Evolutionary conservation across 2,888 invertebrate species (phyloP), one percentile per base, ranked within the genome.

Genomic region (Stenurella melanura): DNA sequence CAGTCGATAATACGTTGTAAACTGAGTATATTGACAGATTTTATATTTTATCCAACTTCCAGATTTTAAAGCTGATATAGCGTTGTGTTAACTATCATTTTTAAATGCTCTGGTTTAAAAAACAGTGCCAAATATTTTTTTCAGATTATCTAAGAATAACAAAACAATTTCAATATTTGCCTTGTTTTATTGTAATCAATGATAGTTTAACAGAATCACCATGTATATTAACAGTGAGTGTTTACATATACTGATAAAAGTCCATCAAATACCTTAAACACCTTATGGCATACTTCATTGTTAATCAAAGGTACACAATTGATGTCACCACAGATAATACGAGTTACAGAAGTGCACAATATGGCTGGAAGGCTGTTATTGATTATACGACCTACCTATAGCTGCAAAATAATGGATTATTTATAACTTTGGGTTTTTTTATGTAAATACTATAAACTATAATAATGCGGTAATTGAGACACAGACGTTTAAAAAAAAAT

Each of bases 281-380:
- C 72, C 72, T 61, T 72, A 72, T 72, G 72, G 72, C 26, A 30
- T 50, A 72, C 72, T 72, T 63, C 72, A 72, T 10, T 26, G 63
- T 19, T 72, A 72, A 72, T 72, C 72, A 63, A 72, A 72, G 63
- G 54, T 72, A 72, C 72, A 72, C 72, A 72, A 60, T 50, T 63
- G 15, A 58, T 26, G 63, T 72, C 11, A 72, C 61, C 63, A 72
- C 54, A 72, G 72, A 72, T 34, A 34, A 34, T 72, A 72, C 56
- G 63, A 63, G 26, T 12, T 54, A 72, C 72, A 72, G 70, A 72
- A 72, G 72, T 61, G 72, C 72, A 54, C 72, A 73, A 60, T 67
- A 73, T 67, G 73, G 66, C 26, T 60, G 38, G 34, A 66, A 19
- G 42, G 21, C 12, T 67, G 73, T 19, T 58, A 57, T 63, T 73